Base-by-base conservation (phyloP, 2,888 invertebrate species). In the Morinoia aosen region DNA sequence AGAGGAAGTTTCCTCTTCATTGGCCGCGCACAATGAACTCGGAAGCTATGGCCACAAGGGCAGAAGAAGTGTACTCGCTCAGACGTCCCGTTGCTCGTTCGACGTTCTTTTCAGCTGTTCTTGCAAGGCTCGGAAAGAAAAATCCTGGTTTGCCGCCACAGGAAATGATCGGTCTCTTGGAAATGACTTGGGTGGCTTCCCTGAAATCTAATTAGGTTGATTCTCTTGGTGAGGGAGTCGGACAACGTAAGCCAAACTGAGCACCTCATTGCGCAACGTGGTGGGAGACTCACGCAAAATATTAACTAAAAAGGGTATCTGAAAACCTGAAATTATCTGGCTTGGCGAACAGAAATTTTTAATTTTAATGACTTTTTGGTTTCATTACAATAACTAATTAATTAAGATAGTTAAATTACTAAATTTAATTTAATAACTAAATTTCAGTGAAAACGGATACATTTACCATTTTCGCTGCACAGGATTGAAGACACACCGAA, bases 151-250 rank as follows among this genome's bases (percentile, higher is more conserved):
- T 90, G 57, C 56, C 56, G 93, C 48, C 93, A 93, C 93, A 93
- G 93, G 93, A 93, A 93, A 93, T 93, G 93, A 93, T 93, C 93
- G 93, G 93, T 93, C 93, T 93, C 57, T 57, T 93, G 93, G 93
- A 93, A 93, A 93, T 93, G 93, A 93, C 93, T 93, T 93, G 93
- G 93, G 93, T 93, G 93, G 93, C 58, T 93, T 93, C 93, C 93
- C 48, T 93, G 93, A 93, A 93, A 93, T 93, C 57, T 93, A 93
- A 93, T 93, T 93, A 93, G 93, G 93, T 57, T 90, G 48, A 90
- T 40, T 48, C 90, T 40, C 40, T 48, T 90, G 8, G 90, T 39
- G 93, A 57, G 93, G 33, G 57, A 93, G 93, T 57, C 90, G 40
- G 48, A 90, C 40, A 90, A 90, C 76, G 33, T 33, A 76, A 33